phyloP scores from a whole-genome alignment of 1,140 invertebrate species.

The Trichonephila clavata region DNA sequence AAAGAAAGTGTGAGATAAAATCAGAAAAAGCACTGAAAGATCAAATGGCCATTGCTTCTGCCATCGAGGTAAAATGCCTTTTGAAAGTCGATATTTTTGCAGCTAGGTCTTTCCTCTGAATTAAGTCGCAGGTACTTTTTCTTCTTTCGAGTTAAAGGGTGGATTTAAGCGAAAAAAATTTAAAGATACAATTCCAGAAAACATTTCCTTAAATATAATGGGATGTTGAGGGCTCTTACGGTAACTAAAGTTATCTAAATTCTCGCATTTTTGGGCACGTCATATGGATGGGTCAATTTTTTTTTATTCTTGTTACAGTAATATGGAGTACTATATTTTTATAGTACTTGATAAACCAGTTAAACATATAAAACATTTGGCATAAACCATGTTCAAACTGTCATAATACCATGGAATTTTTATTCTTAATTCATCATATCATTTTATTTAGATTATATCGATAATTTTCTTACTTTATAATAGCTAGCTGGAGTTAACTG shows the following conservation, averaged over 20 bases:
- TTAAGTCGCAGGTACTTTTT: neutral
- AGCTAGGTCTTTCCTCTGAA: conserved; percentile 29
- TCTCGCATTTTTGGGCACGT: no score
- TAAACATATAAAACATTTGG: no score
- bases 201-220: neutral
- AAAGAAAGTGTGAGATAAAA: conserved; percentile 18
- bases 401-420: no score
- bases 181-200: neutral
- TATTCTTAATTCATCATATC: no score
- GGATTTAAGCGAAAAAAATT: neutral
- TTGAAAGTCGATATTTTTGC: conserved; percentile 57
- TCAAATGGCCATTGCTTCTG: conserved; percentile 55
- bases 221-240: neutral
- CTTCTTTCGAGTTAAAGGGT: neutral
- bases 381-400: no score
- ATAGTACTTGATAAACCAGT: no score
- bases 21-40: conserved; percentile 37
- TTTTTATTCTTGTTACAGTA: no score
- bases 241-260: neutral
- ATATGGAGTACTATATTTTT: no score
- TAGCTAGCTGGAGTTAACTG: no score
- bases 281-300: no score
- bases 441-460: no score
- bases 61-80: conserved; percentile 57
- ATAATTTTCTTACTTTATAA: no score